A percentile compares a stretch with the other conserved stretches of the same genome.
Conservation (phyloP, 2,113 vertebrate species). For the Phylloscopus whistleri region DNA sequence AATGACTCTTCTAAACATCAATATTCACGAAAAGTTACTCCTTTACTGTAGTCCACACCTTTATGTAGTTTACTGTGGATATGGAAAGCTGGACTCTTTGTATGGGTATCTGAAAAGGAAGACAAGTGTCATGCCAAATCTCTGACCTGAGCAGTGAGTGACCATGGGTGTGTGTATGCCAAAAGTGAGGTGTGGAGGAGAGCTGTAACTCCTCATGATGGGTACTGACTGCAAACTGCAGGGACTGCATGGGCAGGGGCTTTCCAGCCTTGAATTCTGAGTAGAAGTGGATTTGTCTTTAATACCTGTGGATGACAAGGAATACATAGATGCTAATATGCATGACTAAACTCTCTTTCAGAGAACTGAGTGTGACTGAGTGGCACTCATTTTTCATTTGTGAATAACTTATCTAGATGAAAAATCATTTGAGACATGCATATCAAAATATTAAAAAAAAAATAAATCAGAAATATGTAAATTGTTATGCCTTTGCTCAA, state of each 20-base stretch:
- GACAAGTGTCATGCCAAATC: background rate
- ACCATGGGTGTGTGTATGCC: background rate
- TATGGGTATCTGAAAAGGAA: background rate
- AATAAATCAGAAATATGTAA: constrained; percentile 31
- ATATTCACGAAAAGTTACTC: background rate
- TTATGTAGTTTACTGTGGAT: background rate
- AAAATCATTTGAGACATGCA: constrained; percentile 22
- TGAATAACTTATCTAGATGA: constrained; percentile 34
- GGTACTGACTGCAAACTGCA: background rate
- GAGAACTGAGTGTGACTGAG: constrained; percentile 18
- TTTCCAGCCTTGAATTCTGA: background rate
- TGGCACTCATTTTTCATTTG: constrained; percentile 33
- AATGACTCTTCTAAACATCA: background rate
- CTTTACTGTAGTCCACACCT: background rate
- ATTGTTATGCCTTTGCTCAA: constrained; percentile 43
- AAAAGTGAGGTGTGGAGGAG: background rate
- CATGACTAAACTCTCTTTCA: constrained; percentile 39
- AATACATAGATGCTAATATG: background rate
- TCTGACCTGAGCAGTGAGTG: background rate
- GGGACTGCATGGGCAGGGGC: background rate
- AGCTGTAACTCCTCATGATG: background rate
- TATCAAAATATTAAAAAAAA: constrained; percentile 41
- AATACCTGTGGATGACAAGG: background rate
- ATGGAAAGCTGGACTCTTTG: background rate
- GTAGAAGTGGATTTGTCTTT: constrained; percentile 3